Evolutionary conservation across 1,140 invertebrate genomes (phyloP).

Genomic region (Rhyacophila brunnea): DNA sequence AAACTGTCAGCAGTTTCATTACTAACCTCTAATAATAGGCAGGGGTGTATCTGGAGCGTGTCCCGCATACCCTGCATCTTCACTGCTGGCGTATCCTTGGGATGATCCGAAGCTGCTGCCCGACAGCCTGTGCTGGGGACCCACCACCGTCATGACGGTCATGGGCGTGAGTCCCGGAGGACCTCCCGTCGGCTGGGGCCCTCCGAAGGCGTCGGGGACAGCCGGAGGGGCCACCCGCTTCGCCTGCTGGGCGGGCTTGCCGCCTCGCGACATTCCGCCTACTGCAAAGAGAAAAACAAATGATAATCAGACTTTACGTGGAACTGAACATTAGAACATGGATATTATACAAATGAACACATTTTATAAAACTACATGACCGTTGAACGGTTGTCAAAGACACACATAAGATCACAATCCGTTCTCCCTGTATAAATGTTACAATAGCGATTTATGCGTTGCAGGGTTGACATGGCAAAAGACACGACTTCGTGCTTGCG

Average conservation of each 20-base stretch:
- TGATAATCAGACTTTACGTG: neutral
- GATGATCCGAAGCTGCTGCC: conserved; percentile 72
- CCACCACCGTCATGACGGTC: conserved; percentile 42
- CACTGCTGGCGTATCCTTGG: conserved; percentile 71
- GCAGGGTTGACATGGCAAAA: too few species aligned
- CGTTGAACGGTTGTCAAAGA: too few species aligned
- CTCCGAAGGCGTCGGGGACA: conserved; percentile 65
- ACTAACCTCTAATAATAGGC: conserved; percentile 49
- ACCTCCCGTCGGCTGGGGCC: conserved; percentile 39
- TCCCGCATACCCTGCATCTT: conserved; percentile 61
- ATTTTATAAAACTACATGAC: too few species aligned
- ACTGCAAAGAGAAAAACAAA: conserved; percentile 54
- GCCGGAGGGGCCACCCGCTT: conserved; percentile 82
- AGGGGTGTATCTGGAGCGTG: conserved; percentile 52
- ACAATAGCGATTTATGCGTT: too few species aligned
- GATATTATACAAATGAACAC: too few species aligned
- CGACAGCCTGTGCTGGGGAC: conserved; percentile 65
- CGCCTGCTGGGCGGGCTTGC: conserved; percentile 72
- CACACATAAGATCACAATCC: too few species aligned
- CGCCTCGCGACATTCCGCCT: conserved; percentile 74
- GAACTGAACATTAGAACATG: too few species aligned
- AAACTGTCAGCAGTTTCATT: too few species aligned
- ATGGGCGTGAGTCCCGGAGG: conserved; percentile 36
- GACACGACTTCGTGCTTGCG: too few species aligned
- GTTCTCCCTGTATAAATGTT: too few species aligned